These are phyloP conservation scores for Drosophila oshimai DNA, from an alignment of 1,140 invertebrate species.

Conservation along the genomic window DNA sequence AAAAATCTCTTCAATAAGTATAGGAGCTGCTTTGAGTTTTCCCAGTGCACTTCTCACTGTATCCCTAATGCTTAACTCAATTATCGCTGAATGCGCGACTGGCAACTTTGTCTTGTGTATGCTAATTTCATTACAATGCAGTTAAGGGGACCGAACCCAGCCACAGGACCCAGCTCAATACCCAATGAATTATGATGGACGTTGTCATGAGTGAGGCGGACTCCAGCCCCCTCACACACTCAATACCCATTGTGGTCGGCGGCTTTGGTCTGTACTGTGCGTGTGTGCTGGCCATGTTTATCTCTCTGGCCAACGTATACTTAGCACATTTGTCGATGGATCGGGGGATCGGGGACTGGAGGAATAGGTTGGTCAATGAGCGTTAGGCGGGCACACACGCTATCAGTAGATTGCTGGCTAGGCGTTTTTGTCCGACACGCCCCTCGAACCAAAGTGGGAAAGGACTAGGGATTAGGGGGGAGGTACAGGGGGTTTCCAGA, in stretches of 20 bases:
- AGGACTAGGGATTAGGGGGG: no score
- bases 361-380: conserved; percentile 37
- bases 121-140: conserved; percentile 72
- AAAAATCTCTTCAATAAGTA: not conserved
- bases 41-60: not conserved
- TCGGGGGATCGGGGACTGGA: not conserved
- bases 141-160: not conserved
- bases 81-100: conserved; percentile 56
- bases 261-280: conserved; percentile 8
- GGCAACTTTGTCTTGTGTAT: conserved; percentile 60
- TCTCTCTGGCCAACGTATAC: conserved; percentile 70
- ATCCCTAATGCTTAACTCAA: conserved; percentile 52
- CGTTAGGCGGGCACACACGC: conserved; percentile 23
- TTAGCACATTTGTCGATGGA: conserved; percentile 35
- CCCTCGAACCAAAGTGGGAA: not conserved
- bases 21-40: no score
- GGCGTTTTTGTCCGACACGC: conserved; percentile 70
- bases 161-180: conserved; percentile 22
- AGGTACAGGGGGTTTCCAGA: conserved; percentile 21
- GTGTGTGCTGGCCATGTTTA: conserved; percentile 67
- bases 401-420: conserved; percentile 62
- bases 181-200: conserved; percentile 73
- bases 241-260: conserved; percentile 1
- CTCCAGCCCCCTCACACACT: conserved; percentile 8
- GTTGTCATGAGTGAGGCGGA: conserved; percentile 65